Base-by-base conservation (phyloP, 2,888 invertebrate species). In the Anticlea derivata region DNA sequence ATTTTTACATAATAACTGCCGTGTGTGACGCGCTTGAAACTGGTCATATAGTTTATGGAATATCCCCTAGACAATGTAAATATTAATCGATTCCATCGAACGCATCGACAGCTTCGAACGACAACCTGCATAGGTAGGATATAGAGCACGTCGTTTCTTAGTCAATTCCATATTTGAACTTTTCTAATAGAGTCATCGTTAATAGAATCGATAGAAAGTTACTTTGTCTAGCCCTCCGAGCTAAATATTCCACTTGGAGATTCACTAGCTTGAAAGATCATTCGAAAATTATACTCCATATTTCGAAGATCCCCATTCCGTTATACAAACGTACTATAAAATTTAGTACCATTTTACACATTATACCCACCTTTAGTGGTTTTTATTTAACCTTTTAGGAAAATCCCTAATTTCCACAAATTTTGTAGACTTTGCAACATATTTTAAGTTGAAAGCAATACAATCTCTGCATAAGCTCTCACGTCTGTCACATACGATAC, bases 211-310 rank as follows among this genome's bases (percentile, higher is more conserved):
- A n/a, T n/a, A n/a, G n/a, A n/a, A n/a, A n/a, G n/a, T n/a, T n/a
- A n/a, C n/a, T n/a, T n/a, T n/a, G n/a, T 12, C 27, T 2, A 17
- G 26, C 5, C 33, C n/a, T n/a, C n/a, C n/a, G n/a, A n/a, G n/a
- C n/a, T n/a, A 34, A 33, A 38, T 30, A 48, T 24, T 53, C 34
- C 10, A 34, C 11, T 34, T 20, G 17, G 20, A 53, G 48, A 48
- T 53, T 44, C 53, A 44, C 20, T 45, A 7, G 12, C 13, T 26
- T 31, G 13, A 8, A 23, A 12, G 20, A 22, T 27, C 31, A 34
- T 23, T 17, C 17, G 24, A 8, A 34, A 44, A 41, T 40, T 7
- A 27, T 34, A 4, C 6, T 34, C 23, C 29, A 37, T n/a, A 23
- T 49, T 31, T 46, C 12, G 12, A 26, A 37, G 37, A 26, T 11